Base-by-base conservation (phyloP, 2,797 vertebrate species). In the Sebastes oblongus region DNA sequence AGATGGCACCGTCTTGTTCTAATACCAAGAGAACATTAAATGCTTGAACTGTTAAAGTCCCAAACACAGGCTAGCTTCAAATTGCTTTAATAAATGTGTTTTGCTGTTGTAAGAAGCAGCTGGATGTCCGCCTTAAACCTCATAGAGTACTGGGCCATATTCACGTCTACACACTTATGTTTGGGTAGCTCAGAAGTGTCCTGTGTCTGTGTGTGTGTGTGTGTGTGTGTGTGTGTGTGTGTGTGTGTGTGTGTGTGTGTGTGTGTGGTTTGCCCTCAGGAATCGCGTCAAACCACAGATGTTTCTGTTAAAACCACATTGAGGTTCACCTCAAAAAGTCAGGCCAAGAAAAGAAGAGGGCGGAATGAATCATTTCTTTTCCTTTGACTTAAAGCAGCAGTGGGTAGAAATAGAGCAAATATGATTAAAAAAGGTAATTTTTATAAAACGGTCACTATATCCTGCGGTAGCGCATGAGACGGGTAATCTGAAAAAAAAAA, bases 241-340 rank as follows among this genome's bases (percentile, higher is more conserved):
- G 52, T 52, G 30, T 58, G 73, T 22, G 22, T 22, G 22, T 22
- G 22, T 22, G 22, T 22, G 22, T 22, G 22, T 59, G 50, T 66
- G 70, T 77, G 55, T 75, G 71, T 52, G 36, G 88, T 88, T 86
- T 85, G 82, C 65, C 81, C 75, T 75, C 64, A 86, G 69, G 80
- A 92, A 86, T 75, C 4, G 71, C 18, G 75, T 91, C 83, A 93
- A 90, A 92, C 91, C 88, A 77, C 90, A 91, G 82, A 74, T 65
- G 64, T 83, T 79, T 88, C 66, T 74, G 66, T 84, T 22, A 7
- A 87, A 87, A 88, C 86, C 85, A 72, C 84, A 82, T 2, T 87
- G 91, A 84, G 91, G 87, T 91, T 86, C 69, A 68, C 89, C 88
- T 86, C 80, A 89, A 79, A 69, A 58, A 84, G 66, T 70, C 82